These are phyloP conservation scores for Phortica variegata DNA, from an alignment of 1,140 invertebrate genomes.

Conservation along the genomic window DNA sequence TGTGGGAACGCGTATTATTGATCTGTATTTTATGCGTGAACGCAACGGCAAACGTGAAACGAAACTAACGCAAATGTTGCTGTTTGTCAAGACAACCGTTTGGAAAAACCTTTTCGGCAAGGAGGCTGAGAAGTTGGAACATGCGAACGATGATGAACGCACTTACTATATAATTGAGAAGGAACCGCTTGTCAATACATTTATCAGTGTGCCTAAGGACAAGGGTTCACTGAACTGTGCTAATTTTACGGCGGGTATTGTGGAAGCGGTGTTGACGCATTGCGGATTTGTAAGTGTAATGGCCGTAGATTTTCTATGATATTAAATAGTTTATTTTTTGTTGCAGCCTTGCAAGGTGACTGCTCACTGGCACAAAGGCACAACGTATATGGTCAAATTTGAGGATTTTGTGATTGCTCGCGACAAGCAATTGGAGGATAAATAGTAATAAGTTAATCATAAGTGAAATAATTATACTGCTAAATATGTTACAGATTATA, in stretches of 20 bases:
- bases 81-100: slow-evolving; percentile 94
- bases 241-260: slow-evolving; percentile 96
- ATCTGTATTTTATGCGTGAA: slow-evolving; percentile 91
- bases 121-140: slow-evolving; percentile 97
- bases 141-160: slow-evolving; percentile 96
- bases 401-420: slow-evolving; percentile 90
- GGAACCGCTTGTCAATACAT: slow-evolving; percentile 93
- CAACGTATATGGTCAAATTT: slow-evolving; percentile 99
- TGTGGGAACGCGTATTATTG: slow-evolving; percentile 90
- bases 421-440: slow-evolving; percentile 90
- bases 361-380: slow-evolving; percentile 98
- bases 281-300: slow-evolving; percentile 88
- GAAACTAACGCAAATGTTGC: slow-evolving; percentile 90
- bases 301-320: slow-evolving; percentile 27
- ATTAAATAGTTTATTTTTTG: slow-evolving; percentile 20
- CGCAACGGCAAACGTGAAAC: slow-evolving; percentile 93
- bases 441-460: slow-evolving; percentile 60
- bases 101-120: slow-evolving; percentile 98
- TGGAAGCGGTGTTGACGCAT: slow-evolving; percentile 91
- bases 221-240: slow-evolving; percentile 97
- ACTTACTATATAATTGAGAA: slow-evolving; percentile 99
- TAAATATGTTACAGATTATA: background rate
- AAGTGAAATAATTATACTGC: background rate
- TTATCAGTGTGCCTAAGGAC: slow-evolving; percentile 97
- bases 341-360: slow-evolving; percentile 92